Percentiles rank a stretch among this genome's conserved stretches.
phyloP scores from a whole-genome alignment of 2,888 invertebrate species.

The Auanema freiburgensis region DNA sequence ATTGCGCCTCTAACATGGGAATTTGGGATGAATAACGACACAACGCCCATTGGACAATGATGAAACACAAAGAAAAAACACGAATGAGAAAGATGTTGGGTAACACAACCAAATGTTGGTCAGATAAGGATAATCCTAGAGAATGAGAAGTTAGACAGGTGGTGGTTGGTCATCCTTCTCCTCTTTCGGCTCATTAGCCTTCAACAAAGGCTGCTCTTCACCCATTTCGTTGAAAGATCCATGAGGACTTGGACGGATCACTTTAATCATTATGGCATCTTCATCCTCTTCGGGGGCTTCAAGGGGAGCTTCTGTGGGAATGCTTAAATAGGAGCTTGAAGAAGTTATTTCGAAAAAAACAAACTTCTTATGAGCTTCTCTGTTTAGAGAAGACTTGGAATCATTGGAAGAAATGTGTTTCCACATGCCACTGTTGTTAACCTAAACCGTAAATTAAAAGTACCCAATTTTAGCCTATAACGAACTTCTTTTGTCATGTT shows the following conservation, averaged over 20 bases:
- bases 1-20: too few species aligned
- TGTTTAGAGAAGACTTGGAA: slow-evolving; percentile 51
- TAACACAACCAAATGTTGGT: too few species aligned
- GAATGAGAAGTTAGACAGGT: not conserved
- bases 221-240: slow-evolving; percentile 38
- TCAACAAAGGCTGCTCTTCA: slow-evolving; percentile 45
- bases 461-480: not conserved
- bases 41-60: too few species aligned
- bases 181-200: slow-evolving; percentile 23
- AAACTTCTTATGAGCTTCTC: slow-evolving; percentile 27
- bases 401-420: slow-evolving; percentile 65
- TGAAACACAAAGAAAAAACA: too few species aligned
- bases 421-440: slow-evolving; percentile 78
- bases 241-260: slow-evolving; percentile 56
- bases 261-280: slow-evolving; percentile 63
- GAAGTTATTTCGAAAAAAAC: not conserved
- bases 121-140: too few species aligned
- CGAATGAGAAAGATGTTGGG: too few species aligned
- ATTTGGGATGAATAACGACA: too few species aligned
- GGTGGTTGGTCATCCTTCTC: slow-evolving; percentile 12
- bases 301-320: slow-evolving; percentile 34
- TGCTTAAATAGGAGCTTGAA: not conserved
- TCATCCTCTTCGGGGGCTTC: slow-evolving; percentile 60
- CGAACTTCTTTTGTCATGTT: slow-evolving; percentile 89
- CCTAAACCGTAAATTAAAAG: slow-evolving; percentile 75